These are phyloP conservation scores for Enoplolaimus lenunculus DNA, from an alignment of 2,888 invertebrate genomes.

Conservation along the genomic window DNA sequence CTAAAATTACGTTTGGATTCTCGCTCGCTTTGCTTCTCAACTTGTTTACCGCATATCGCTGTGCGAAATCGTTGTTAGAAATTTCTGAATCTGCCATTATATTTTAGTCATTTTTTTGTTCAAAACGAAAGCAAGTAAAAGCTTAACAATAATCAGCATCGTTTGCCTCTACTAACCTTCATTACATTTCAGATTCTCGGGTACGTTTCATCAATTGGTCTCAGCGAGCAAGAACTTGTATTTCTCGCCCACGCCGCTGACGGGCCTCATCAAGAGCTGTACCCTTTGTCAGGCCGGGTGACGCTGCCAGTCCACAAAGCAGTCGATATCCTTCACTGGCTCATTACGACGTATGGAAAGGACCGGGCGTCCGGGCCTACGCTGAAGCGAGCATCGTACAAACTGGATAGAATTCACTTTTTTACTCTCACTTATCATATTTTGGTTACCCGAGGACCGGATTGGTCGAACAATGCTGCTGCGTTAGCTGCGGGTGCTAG, in stretches of 20 bases:
- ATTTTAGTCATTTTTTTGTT: no score
- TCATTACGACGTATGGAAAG: slow-evolving; percentile 41
- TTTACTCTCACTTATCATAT: slow-evolving; percentile 46
- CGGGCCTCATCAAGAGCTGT: slow-evolving; percentile 39
- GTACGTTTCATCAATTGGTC: slow-evolving; percentile 42
- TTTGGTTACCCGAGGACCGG: slow-evolving; percentile 38
- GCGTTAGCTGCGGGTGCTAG: slow-evolving; percentile 45
- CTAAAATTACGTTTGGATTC: no score
- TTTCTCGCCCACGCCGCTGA: slow-evolving; percentile 41
- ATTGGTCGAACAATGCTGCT: slow-evolving; percentile 43
- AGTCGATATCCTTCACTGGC: slow-evolving; percentile 45
- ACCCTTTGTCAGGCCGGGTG: slow-evolving; percentile 34
- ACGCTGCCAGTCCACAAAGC: slow-evolving; percentile 44
- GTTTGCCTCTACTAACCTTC: no score
- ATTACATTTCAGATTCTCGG: slow-evolving; percentile 42
- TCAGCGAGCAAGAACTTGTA: slow-evolving; percentile 46
- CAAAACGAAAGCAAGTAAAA: no score
- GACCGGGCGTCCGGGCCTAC: slow-evolving; percentile 32
- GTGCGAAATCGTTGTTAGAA: no score
- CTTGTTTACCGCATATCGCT: no score
- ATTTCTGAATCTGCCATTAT: no score
- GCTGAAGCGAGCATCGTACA: slow-evolving; percentile 30
- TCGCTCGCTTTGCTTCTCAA: no score
- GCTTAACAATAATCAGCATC: no score
- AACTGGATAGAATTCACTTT: slow-evolving; percentile 45